A percentile compares a stretch with the other conserved stretches of the same genome.
These are phyloP conservation scores for Leptinotarsa texana DNA, from an alignment of 1,140 invertebrate species.

Conservation along the genomic window DNA sequence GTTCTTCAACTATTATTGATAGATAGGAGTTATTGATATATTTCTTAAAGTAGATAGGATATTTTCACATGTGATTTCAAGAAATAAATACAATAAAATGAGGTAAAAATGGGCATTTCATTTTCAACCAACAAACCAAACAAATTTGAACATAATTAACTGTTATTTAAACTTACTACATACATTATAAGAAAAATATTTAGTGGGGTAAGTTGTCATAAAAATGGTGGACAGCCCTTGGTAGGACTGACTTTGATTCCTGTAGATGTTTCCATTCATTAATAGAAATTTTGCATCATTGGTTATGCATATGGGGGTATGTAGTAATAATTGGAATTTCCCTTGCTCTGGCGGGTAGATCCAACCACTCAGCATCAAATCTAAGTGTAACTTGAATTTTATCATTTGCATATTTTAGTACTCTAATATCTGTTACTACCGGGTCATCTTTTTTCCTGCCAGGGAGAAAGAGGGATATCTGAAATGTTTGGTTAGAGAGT, in stretches of 20 bases:
- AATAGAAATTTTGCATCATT: not conserved
- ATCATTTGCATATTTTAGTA: not conserved
- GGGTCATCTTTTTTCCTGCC: not conserved
- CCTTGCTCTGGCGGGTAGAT: not conserved
- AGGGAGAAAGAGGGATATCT: slow-evolving; percentile 8
- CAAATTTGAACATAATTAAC: too few relatives aligned
- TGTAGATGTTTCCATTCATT: not conserved
- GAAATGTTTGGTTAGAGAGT: not conserved
- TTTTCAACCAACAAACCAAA: too few relatives aligned
- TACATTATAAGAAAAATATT: too few relatives aligned
- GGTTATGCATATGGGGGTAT: not conserved
- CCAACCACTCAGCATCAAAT: not conserved
- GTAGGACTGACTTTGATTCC: not conserved
- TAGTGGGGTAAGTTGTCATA: not conserved
- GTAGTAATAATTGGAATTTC: not conserved
- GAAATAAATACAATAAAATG: too few relatives aligned
- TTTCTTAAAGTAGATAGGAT: too few relatives aligned
- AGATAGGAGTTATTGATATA: too few relatives aligned
- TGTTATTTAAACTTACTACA: too few relatives aligned
- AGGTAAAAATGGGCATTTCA: too few relatives aligned
- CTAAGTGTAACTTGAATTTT: not conserved
- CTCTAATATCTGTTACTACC: not conserved
- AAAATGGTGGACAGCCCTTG: not conserved
- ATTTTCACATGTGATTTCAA: too few relatives aligned
- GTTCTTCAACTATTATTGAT: too few relatives aligned